These are phyloP conservation scores for Ceratina calcarata DNA, from an alignment of 1,140 invertebrate genomes.

Conservation along the genomic window DNA sequence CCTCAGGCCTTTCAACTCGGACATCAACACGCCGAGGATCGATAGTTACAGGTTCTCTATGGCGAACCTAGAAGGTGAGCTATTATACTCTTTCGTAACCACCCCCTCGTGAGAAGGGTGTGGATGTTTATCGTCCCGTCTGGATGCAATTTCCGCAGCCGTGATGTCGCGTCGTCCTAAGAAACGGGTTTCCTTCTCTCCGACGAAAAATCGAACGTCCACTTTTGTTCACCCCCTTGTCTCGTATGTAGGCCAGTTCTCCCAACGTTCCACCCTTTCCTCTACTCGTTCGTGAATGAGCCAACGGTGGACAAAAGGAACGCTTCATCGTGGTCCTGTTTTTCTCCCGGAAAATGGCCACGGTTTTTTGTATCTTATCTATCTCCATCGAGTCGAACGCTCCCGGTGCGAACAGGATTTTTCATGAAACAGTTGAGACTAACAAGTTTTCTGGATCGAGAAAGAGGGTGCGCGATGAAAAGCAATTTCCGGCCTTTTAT, in stretches of 20 bases:
- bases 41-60: slow-evolving; percentile 95
- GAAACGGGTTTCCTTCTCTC: slow-evolving; percentile 6
- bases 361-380: not conserved
- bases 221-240: slow-evolving; percentile 10
- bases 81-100: not conserved
- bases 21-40: slow-evolving; percentile 86
- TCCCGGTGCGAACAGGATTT: too few species aligned
- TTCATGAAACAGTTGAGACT: not conserved
- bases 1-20: slow-evolving; percentile 82
- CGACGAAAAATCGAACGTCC: slow-evolving; percentile 11
- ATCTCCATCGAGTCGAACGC: not conserved
- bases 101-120: too few species aligned
- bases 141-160: slow-evolving; percentile 29
- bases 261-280: not conserved
- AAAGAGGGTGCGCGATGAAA: slow-evolving; percentile 2
- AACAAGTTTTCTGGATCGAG: slow-evolving; percentile 33
- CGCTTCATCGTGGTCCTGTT: slow-evolving; percentile 8
- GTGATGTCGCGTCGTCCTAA: not conserved
- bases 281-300: slow-evolving; percentile 21
- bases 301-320: slow-evolving; percentile 24
- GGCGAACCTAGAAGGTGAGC: slow-evolving; percentile 91
- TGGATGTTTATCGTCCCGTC: not conserved
- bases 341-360: not conserved
- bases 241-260: slow-evolving; percentile 40
- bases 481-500: slow-evolving; percentile 41